Conservation (phyloP, 2,113 vertebrate genomes). For the Suncus etruscus region DNA sequence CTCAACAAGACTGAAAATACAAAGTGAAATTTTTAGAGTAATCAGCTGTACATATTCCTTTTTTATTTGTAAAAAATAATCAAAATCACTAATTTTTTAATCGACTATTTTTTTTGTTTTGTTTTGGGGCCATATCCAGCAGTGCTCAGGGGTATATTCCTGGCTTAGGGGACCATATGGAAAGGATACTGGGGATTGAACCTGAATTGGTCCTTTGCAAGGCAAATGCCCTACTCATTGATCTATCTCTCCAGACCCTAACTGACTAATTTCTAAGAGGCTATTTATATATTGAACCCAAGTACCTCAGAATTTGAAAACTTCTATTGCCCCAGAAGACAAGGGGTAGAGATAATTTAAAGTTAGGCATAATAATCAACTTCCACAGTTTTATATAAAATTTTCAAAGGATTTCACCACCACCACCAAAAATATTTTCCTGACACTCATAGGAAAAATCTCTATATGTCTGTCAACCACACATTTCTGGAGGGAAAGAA, state of each 20-base stretch:
- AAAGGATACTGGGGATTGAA: too few species aligned
- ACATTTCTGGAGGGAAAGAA: constrained; percentile 26
- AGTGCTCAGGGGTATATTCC: too few species aligned
- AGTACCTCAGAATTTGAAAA: constrained; percentile 43
- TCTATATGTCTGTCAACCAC: constrained; percentile 81
- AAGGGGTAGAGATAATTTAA: constrained; percentile 50
- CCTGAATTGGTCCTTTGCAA: too few species aligned
- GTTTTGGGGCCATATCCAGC: too few species aligned
- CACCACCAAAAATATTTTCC: constrained; percentile 53
- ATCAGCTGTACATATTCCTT: constrained; percentile 58
- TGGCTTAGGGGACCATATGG: too few species aligned
- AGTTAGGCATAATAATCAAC: constrained; percentile 72
- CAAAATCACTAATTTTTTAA: constrained; percentile 65
- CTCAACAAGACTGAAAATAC: constrained; percentile 20
- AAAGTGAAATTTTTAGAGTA: constrained; percentile 1
- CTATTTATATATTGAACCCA: constrained; percentile 12
- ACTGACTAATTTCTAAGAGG: too few species aligned
- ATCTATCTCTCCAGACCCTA: too few species aligned
- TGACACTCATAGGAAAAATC: constrained; percentile 79
- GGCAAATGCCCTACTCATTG: too few species aligned
- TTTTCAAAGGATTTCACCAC: constrained; percentile 25
- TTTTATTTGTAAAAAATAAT: constrained; percentile 67
- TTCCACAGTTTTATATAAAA: constrained; percentile 48
- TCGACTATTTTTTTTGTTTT: too few species aligned
- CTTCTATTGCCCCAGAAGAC: constrained; percentile 6